Evolutionary conservation across 2,888 invertebrate genomes (phyloP).

Genomic region (Colletes collaris): DNA sequence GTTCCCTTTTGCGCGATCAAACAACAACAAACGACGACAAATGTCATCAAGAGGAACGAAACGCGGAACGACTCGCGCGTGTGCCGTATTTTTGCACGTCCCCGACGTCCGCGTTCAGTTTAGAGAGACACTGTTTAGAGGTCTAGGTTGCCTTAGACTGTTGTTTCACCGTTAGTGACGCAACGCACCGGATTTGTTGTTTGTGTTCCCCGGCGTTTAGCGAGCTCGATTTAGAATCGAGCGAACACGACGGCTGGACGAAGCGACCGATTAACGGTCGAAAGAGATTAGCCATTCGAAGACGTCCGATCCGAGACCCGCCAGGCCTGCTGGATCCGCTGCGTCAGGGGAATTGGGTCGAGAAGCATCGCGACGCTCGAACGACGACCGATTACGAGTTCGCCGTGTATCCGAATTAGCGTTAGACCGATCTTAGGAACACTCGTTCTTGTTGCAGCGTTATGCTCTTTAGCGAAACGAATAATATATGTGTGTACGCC

Average conservation of each 20-base stretch:
- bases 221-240: slow-evolving; percentile 15
- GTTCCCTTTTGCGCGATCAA: background rate
- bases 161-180: background rate
- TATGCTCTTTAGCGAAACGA: background rate
- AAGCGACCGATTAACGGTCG: background rate
- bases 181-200: slow-evolving; percentile 1
- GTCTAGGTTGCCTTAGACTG: slow-evolving; percentile 10
- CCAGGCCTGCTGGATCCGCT: background rate
- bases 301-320: background rate
- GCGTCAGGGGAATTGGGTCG: background rate
- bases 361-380: background rate
- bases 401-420: background rate
- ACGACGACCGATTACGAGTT: background rate
- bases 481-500: background rate
- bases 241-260: background rate
- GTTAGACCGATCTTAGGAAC: background rate
- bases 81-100: slow-evolving; percentile 5
- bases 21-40: too few species aligned
- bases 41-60: too few species aligned
- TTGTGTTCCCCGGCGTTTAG: slow-evolving; percentile 2
- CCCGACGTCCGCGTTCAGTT: slow-evolving; percentile 8
- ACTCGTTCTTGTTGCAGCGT: background rate
- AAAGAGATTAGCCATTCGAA: background rate
- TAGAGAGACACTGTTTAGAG: slow-evolving; percentile 14
- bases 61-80: background rate